Base-by-base conservation (phyloP, 2,113 vertebrate genomes). In the Calypte anna region DNA sequence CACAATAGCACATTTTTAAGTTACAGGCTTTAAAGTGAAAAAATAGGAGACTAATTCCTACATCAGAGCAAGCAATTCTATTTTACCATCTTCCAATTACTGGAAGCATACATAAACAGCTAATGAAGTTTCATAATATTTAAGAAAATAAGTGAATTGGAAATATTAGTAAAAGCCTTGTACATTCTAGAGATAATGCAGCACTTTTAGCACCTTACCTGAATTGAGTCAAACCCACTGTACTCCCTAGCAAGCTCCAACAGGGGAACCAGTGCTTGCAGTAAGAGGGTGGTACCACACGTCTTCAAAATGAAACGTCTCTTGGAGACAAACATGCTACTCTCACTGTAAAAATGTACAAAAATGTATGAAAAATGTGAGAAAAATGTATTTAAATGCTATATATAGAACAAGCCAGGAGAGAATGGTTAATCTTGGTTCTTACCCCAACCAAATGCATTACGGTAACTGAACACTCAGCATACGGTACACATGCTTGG, bases 301-400 rank as follows among this genome's bases (percentile, higher is more conserved):
- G 99, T 99, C 98, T 99, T 99, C 99, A 99, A 99, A 99, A 99
- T 99, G 99, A 99, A 99, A 99, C 99, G 99, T 99, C 99, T 99
- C 99, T 99, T 99, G 99, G 99, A 99, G 99, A 99, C 99, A 99
- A 99, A 99, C 99, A 99, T 99, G 99, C 99, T 99, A 99, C 99
- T 99, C 99, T 99, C 99, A 99, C 99, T 99, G 94, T 28, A 92
- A 96, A 22, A 68, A 68, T 51, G 36, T 38, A 38, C 10, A 10
- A 38, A 38, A 38, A 38, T 38, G 36, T 38, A 38, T 38, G 36
- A 92, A 96, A 22, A 68, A 68, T 51, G 31, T 36, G 31, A 74
- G 38, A 91, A 30, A 57, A 86, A 59, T 3, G 8, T 6, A 57
- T 33, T 33, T 82, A 75, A 78, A 33, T 61, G 21, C 13, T 51